Evolutionary conservation across 2,797 vertebrate species (phyloP), one percentile per base, ranked within the genome.

Genomic region (Iguana delicatissima): DNA sequence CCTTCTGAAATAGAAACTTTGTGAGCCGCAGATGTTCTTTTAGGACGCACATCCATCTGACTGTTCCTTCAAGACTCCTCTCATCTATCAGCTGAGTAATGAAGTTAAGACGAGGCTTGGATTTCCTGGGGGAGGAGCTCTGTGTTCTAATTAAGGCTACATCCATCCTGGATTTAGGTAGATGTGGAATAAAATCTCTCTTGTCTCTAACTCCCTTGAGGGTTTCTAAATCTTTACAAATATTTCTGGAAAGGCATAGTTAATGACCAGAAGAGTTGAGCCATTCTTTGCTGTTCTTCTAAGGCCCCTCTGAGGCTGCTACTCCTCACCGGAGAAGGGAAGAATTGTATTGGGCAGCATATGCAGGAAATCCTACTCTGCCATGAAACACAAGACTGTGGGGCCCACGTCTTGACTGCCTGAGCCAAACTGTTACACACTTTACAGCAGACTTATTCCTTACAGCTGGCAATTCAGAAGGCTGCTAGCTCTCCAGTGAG

Each of bases 1-100:
- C 93, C 91, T 93, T 96, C 96, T 95, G 95, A 96, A 96, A 96
- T 96, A 96, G 96, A 96, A 96, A 93, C 91, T 94, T 94, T 86
- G 93, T 89, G 89, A 94, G 94, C 94, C 91, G 84, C 96, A 96
- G 96, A 95, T 96, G 96, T 96, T 96, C 91, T 89, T 95, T 95
- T 92, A 94, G 95, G 95, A 92, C 93, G 24, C 18, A 87, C 93
- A 94, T 94, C 95, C 94, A 94, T 91, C 96, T 94, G 95, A 94
- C 95, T 95, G 95, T 89, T 96, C 92, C 96, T 96, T 96, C 95
- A 96, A 96, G 96, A 96, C 16, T 1, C 94, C 93, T 96, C 95
- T 96, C 94, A 92, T 92, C 86, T 96, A 92, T 96, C 95, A 94
- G 95, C 95, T 96, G 93, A 95, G 93, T 94, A 94, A 96, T 90